Percentiles rank a stretch among this genome's conserved stretches.
These are phyloP conservation scores for Styela clava DNA, from an alignment of 23 tunicate genomes.

Conservation along the genomic window DNA sequence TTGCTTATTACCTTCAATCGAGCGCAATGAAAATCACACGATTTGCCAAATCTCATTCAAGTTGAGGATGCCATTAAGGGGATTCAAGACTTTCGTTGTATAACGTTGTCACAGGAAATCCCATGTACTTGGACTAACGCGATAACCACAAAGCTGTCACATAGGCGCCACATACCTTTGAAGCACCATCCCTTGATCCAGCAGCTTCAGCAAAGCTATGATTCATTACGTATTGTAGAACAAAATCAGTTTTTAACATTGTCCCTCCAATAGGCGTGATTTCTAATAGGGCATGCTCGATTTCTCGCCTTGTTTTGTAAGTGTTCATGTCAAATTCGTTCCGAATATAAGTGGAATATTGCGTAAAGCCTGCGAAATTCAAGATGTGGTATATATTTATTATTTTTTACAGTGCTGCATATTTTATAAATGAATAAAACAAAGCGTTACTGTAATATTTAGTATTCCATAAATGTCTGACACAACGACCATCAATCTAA, in stretches of 20 bases:
- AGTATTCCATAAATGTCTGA: too few species aligned
- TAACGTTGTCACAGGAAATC: not conserved
- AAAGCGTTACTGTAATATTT: too few species aligned
- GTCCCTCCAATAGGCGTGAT: slow-evolving; percentile 43
- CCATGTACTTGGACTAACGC: not conserved
- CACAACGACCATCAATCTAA: too few species aligned
- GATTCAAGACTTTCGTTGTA: too few species aligned
- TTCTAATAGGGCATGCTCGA: slow-evolving; percentile 39
- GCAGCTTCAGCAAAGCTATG: slow-evolving; percentile 42
- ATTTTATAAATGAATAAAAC: too few species aligned
- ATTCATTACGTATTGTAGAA: slow-evolving; percentile 34
- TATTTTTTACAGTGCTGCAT: too few species aligned
- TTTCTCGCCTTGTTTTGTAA: slow-evolving; percentile 16
- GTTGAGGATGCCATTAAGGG: too few species aligned
- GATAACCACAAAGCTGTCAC: not conserved
- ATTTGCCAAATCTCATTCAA: too few species aligned
- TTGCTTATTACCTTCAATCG: too few species aligned
- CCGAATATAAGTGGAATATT: slow-evolving; percentile 33
- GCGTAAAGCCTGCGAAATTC: slow-evolving; percentile 28
- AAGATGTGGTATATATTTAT: too few species aligned
- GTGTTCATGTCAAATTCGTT: slow-evolving; percentile 48
- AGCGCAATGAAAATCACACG: too few species aligned
- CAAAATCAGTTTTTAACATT: slow-evolving; percentile 38
- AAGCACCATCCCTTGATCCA: slow-evolving; percentile 62
- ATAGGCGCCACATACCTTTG: too few species aligned